A percentile compares a stretch with the other conserved stretches of the same genome.
phyloP scores from a whole-genome alignment of 2,888 invertebrate genomes.

The Drosophila greeni region DNA sequence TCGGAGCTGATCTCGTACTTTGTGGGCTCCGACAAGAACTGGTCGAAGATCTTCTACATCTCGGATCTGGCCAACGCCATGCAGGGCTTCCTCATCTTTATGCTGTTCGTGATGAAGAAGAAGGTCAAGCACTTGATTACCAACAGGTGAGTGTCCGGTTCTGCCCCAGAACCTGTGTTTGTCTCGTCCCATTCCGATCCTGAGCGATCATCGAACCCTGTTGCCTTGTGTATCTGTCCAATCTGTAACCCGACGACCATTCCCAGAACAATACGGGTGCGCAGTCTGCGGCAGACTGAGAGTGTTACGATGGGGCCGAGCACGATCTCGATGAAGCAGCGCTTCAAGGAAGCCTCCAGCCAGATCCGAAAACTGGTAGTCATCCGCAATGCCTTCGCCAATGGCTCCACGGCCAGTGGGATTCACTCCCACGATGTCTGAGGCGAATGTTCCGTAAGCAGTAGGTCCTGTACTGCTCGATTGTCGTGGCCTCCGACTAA shows the following conservation, averaged over 20 bases:
- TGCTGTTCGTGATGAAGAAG: conserved; percentile 83
- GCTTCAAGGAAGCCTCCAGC: conserved; percentile 74
- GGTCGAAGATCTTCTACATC: conserved; percentile 77
- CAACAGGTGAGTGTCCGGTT: conserved; percentile 71
- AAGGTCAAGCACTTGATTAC: conserved; percentile 77
- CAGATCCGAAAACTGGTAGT: conserved; percentile 75
- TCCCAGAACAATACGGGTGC: conserved; percentile 68
- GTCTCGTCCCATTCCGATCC: neutral
- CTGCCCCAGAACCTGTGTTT: neutral
- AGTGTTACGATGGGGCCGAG: conserved; percentile 68
- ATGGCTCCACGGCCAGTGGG: conserved; percentile 44
- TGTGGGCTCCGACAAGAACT: conserved; percentile 78
- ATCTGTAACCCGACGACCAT: conserved; percentile 6
- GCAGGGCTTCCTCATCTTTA: conserved; percentile 82
- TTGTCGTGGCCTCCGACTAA: conserved; percentile 55
- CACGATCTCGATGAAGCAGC: conserved; percentile 66
- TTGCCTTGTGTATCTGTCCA: conserved; percentile 40
- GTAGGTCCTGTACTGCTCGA: conserved; percentile 38
- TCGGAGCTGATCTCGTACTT: conserved; percentile 88
- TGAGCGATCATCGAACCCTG: conserved; percentile 2
- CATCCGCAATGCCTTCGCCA: conserved; percentile 73
- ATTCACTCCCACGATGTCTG: conserved; percentile 68
- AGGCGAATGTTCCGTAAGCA: conserved; percentile 34
- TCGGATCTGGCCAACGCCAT: conserved; percentile 82
- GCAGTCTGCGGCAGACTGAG: conserved; percentile 73